A percentile compares a stretch with the other conserved stretches of the same genome.
Conservation (phyloP, 2,797 vertebrate species). For the Taenioides sp. region DNA sequence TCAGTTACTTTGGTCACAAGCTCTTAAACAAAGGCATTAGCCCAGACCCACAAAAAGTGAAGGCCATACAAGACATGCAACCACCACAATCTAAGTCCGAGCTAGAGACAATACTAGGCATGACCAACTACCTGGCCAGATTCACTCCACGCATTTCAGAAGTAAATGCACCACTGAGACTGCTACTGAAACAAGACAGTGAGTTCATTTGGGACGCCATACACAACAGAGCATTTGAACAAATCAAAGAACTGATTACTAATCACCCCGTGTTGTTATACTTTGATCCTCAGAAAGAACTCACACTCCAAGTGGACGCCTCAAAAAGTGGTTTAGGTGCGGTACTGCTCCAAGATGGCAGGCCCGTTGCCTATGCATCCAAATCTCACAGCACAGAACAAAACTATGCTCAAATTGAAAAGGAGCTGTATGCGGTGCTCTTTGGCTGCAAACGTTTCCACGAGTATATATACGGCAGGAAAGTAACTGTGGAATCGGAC, state of each 20-base stretch:
- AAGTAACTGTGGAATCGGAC: neutral
- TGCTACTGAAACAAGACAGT: neutral
- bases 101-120: too few relatives aligned
- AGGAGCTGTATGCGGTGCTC: slow-evolving; percentile 23
- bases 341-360: neutral
- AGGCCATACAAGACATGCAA: too few relatives aligned
- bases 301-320: slow-evolving; percentile 22
- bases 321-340: too few relatives aligned
- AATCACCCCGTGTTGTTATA: slow-evolving; percentile 1
- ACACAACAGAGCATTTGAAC: slow-evolving; percentile 15
- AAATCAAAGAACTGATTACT: slow-evolving; percentile 28
- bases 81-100: too few relatives aligned
- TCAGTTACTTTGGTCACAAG: too few relatives aligned
- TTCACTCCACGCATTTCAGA: too few relatives aligned
- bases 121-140: too few relatives aligned
- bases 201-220: neutral
- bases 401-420: slow-evolving; percentile 24
- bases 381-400: slow-evolving; percentile 13
- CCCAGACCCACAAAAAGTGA: too few relatives aligned
- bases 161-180: too few relatives aligned
- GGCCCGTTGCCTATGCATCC: slow-evolving; percentile 6
- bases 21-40: too few relatives aligned
- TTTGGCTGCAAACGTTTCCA: too few relatives aligned
- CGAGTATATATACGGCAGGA: slow-evolving; percentile 4
- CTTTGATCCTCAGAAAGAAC: neutral